A percentile compares a stretch with the other conserved stretches of the same genome.
Evolutionary conservation across 2,888 invertebrate genomes (phyloP).

Genomic region (Flexamia atlantica): DNA sequence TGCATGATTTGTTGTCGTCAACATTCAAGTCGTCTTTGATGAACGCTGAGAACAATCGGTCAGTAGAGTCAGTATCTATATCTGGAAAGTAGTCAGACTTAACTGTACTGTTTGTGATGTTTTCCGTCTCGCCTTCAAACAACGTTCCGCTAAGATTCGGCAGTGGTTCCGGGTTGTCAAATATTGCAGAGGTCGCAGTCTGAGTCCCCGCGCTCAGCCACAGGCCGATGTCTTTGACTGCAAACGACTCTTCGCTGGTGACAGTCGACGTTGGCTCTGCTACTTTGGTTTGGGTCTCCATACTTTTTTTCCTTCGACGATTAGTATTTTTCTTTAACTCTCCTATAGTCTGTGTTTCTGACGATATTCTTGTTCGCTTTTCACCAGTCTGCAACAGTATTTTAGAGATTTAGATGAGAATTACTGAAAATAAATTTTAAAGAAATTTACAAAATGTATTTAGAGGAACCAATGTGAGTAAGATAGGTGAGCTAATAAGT

Average conservation of each 20-base stretch:
- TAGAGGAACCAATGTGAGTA: no score
- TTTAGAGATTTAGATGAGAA: no score
- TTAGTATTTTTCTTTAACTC: slow-evolving; percentile 66
- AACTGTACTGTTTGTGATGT: neutral
- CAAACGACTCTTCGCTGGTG: slow-evolving; percentile 6
- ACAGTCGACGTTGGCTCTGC: slow-evolving; percentile 22
- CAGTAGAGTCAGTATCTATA: slow-evolving; percentile 42
- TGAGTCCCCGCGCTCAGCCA: slow-evolving; percentile 72
- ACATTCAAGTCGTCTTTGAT: slow-evolving; percentile 30
- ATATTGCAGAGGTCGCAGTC: slow-evolving; percentile 18
- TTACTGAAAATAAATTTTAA: no score
- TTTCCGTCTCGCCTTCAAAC: slow-evolving; percentile 30
- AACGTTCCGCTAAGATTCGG: slow-evolving; percentile 22
- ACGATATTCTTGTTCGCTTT: slow-evolving; percentile 69
- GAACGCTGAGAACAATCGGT: slow-evolving; percentile 16
- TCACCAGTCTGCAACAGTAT: slow-evolving; percentile 72
- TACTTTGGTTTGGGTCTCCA: slow-evolving; percentile 64
- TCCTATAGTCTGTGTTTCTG: slow-evolving; percentile 74
- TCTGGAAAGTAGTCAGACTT: slow-evolving; percentile 29
- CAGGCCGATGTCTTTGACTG: slow-evolving; percentile 64
- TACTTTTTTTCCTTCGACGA: slow-evolving; percentile 61
- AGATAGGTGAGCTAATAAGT: no score
- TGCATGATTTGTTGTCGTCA: slow-evolving; percentile 72
- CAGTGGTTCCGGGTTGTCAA: slow-evolving; percentile 11
- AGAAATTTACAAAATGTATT: no score